Percentiles rank a stretch among this genome's conserved stretches.
Evolutionary conservation across 2,888 invertebrate genomes (phyloP).

Genomic region (Spatulosminthurus flaviceps): DNA sequence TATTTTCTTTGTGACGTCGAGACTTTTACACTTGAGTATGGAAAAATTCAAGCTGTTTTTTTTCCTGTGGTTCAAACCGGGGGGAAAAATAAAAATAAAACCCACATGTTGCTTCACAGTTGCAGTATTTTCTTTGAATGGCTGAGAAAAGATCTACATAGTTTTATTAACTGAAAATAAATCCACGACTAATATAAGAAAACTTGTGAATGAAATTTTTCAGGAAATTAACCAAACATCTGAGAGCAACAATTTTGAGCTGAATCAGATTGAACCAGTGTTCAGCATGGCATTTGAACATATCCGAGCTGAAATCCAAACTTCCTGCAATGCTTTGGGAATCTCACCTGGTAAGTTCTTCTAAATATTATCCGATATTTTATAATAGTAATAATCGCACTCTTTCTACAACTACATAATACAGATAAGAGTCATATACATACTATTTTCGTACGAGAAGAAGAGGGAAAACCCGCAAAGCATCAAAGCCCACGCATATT

Average conservation of each 20-base stretch:
- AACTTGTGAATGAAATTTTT: slow-evolving; percentile 38
- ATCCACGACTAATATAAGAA: not conserved
- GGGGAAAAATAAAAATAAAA: not conserved
- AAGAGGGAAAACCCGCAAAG: too few species aligned
- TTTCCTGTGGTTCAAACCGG: not conserved
- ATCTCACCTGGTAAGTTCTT: slow-evolving; percentile 84
- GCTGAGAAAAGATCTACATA: too few species aligned
- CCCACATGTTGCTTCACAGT: not conserved
- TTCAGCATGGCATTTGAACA: slow-evolving; percentile 84
- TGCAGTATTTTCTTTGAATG: not conserved
- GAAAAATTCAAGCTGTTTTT: not conserved
- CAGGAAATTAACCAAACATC: slow-evolving; percentile 54
- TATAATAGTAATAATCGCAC: too few species aligned
- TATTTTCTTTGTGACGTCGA: too few species aligned
- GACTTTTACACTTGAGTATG: too few species aligned
- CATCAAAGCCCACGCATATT: too few species aligned
- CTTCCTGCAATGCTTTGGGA: slow-evolving; percentile 83
- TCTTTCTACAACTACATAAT: too few species aligned
- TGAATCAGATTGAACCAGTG: slow-evolving; percentile 63
- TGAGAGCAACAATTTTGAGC: slow-evolving; percentile 53
- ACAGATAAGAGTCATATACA: too few species aligned
- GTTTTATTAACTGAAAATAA: not conserved
- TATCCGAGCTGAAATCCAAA: slow-evolving; percentile 84
- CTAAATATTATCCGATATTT: not conserved
- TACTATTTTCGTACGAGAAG: too few species aligned